A percentile compares a stretch with the other conserved stretches of the same genome.
These are phyloP conservation scores for Ostrea denselamellosa DNA, from an alignment of 1,140 invertebrate species.

Conservation along the genomic window DNA sequence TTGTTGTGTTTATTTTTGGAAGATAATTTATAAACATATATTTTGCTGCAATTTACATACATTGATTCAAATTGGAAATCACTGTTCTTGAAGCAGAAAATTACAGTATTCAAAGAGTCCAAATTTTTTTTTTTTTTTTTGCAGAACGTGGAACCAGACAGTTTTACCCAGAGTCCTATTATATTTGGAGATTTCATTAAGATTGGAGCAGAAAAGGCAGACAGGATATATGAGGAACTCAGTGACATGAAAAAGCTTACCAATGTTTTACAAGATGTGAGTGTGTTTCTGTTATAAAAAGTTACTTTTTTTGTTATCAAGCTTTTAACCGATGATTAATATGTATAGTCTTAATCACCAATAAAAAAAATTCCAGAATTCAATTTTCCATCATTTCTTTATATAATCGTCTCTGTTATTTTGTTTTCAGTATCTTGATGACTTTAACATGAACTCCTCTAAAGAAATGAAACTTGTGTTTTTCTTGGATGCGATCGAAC, in stretches of 20 bases:
- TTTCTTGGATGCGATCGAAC: constrained; percentile 79
- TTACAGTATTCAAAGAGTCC: too few relatives aligned
- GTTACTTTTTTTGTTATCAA: too few relatives aligned
- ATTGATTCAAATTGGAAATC: neutral
- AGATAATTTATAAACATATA: too few relatives aligned
- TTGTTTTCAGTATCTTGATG: constrained; percentile 76
- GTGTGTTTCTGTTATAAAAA: constrained; percentile 42
- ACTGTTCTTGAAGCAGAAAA: neutral
- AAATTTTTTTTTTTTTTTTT: constrained; percentile 48
- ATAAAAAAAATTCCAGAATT: too few relatives aligned
- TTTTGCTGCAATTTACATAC: too few relatives aligned
- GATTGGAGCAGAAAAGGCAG: constrained; percentile 72
- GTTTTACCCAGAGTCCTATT: constrained; percentile 76
- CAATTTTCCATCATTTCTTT: neutral
- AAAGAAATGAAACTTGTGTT: constrained; percentile 80
- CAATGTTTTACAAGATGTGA: constrained; percentile 76
- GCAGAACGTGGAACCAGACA: constrained; percentile 74
- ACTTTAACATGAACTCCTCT: constrained; percentile 77
- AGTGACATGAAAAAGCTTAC: constrained; percentile 75
- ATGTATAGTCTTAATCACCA: too few relatives aligned
- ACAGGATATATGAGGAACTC: constrained; percentile 78
- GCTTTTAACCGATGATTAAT: too few relatives aligned
- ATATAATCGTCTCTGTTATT: neutral
- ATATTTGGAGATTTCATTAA: constrained; percentile 80
- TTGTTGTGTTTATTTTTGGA: too few relatives aligned